These are phyloP conservation scores for Bombycilla garrulus DNA, from an alignment of 2,113 vertebrate species.

Conservation along the genomic window DNA sequence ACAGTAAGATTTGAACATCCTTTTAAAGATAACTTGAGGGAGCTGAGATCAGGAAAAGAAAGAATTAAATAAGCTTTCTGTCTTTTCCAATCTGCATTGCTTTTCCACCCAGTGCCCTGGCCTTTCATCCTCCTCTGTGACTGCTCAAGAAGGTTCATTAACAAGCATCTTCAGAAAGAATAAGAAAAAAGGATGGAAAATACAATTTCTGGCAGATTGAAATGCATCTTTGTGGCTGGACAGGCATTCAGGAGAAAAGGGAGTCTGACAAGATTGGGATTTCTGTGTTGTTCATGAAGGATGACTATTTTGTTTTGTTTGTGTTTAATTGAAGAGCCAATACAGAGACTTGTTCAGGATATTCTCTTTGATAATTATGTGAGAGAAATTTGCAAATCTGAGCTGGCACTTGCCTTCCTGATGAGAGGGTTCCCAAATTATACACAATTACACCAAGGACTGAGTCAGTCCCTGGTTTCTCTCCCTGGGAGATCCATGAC, in stretches of 20 bases:
- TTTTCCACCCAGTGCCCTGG: background rate
- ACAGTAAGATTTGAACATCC: slow-evolving; percentile 23
- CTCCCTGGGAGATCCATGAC: background rate
- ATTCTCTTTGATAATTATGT: background rate
- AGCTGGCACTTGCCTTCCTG: background rate
- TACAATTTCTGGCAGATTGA: background rate
- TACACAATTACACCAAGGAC: background rate
- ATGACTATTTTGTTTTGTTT: background rate
- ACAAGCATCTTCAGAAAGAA: slow-evolving; percentile 45
- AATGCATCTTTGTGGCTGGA: background rate
- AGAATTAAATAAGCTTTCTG: slow-evolving; percentile 26
- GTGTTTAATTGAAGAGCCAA: background rate
- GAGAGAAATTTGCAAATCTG: background rate
- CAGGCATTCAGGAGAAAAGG: background rate
- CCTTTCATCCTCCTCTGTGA: background rate
- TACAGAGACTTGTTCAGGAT: background rate
- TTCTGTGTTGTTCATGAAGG: background rate
- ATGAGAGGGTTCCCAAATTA: background rate
- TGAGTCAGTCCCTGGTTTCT: background rate
- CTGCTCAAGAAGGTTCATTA: slow-evolving; percentile 26
- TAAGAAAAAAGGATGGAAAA: slow-evolving; percentile 24
- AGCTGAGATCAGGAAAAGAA: slow-evolving; percentile 39
- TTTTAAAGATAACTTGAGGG: slow-evolving; percentile 33
- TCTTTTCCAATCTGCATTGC: slow-evolving; percentile 22
- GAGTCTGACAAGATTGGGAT: background rate